phyloP scores from a whole-genome alignment of 2,113 vertebrate species.

The Chaetodon auriga region DNA sequence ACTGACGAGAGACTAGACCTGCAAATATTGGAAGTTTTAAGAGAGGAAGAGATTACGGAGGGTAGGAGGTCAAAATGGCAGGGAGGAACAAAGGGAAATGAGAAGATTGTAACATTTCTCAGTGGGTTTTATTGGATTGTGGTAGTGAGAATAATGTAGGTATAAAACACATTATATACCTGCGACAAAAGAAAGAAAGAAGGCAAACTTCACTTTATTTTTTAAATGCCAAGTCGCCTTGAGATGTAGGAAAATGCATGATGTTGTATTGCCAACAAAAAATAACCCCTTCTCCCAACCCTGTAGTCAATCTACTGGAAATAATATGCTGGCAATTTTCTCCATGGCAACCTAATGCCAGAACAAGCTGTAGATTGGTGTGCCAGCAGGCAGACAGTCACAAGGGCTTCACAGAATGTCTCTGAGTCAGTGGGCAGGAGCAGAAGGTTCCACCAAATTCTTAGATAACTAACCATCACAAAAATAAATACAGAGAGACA shows the following conservation, averaged over 20 bases:
- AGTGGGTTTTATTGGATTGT: constrained; percentile 1
- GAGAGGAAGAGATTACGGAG: constrained; percentile 17
- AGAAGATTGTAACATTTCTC: constrained; percentile 11
- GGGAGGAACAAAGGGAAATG: constrained; percentile 9
- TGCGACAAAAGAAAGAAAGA: background rate
- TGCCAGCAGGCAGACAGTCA: constrained; percentile 36
- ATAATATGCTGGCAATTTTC: constrained; percentile 63
- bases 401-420: constrained; percentile 32
- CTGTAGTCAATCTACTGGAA: constrained; percentile 49
- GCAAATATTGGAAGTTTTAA: constrained; percentile 34
- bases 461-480: constrained; percentile 18
- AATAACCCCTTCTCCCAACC: background rate
- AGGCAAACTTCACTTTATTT: background rate
- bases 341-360: constrained; percentile 68
- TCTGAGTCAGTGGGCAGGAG: constrained; percentile 38
- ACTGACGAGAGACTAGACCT: constrained; percentile 6
- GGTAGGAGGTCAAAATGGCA: constrained; percentile 4
- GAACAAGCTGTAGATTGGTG: constrained; percentile 32
- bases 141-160: background rate
- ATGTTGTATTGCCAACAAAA: constrained; percentile 23
- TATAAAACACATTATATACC: background rate
- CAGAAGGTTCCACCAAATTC: constrained; percentile 39
- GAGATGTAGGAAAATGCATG: constrained; percentile 10
- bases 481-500: constrained; percentile 6
- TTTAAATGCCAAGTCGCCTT: constrained; percentile 22